Conservation (phyloP, 2,113 vertebrate species). For the Amia ocellicauda region DNA sequence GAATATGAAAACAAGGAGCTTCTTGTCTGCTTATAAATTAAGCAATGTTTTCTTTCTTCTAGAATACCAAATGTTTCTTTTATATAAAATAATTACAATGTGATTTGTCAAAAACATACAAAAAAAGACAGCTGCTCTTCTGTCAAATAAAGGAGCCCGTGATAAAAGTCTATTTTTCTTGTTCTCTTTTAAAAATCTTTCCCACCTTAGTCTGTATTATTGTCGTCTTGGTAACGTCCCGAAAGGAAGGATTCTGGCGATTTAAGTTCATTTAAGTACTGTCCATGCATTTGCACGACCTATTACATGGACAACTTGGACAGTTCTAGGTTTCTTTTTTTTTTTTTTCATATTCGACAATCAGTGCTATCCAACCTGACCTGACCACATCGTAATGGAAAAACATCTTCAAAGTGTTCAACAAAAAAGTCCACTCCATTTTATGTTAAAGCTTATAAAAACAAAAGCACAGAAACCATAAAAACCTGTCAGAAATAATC, state of each 20-base stretch:
- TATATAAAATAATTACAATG: conserved; percentile 86
- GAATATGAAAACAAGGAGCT: conserved; percentile 73
- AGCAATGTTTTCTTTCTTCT: conserved; percentile 75
- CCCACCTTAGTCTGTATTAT: conserved; percentile 62
- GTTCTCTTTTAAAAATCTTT: conserved; percentile 63
- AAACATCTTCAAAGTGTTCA: conserved; percentile 51
- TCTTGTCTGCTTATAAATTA: conserved; percentile 81
- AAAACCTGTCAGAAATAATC: conserved; percentile 74
- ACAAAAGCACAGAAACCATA: conserved; percentile 68
- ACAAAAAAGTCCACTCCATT: conserved; percentile 6
- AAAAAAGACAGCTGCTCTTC: conserved; percentile 81
- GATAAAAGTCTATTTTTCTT: conserved; percentile 73
- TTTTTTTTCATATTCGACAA: conserved; percentile 46
- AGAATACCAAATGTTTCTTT: conserved; percentile 81
- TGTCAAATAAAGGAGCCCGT: conserved; percentile 78
- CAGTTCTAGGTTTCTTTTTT: not conserved
- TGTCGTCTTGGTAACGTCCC: conserved; percentile 24
- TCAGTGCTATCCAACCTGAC: conserved; percentile 60
- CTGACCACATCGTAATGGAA: conserved; percentile 38
- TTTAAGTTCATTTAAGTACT: conserved; percentile 51
- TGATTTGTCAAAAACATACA: conserved; percentile 86
- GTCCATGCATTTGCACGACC: too few species aligned
- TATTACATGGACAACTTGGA: conserved; percentile 36
- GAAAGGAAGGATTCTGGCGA: conserved; percentile 41
- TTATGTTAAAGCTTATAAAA: conserved; percentile 78